Conservation (phyloP, 2,113 vertebrate genomes). For the Ahaetulla prasina region DNA sequence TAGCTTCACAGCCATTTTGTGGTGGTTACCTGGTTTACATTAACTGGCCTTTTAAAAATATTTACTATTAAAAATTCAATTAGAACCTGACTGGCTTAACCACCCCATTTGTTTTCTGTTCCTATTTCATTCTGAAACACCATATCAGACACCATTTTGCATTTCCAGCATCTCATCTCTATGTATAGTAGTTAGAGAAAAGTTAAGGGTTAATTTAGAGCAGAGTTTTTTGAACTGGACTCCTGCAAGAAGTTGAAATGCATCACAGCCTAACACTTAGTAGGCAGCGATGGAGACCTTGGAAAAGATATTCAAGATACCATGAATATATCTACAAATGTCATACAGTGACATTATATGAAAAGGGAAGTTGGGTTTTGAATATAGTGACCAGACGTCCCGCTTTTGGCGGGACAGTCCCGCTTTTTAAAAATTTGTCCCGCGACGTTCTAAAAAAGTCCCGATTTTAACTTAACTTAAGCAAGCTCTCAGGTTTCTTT, state of each 20-base stretch:
- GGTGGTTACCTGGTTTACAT: neutral
- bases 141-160: neutral
- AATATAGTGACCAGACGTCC: too few species aligned
- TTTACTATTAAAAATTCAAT: neutral
- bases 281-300: neutral
- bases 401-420: too few species aligned
- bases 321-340: neutral
- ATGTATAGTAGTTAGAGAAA: neutral
- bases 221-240: neutral
- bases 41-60: neutral
- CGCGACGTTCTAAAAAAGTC: too few species aligned
- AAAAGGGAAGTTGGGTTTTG: neutral
- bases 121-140: neutral
- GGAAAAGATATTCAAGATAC: neutral
- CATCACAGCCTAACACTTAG: neutral
- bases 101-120: neutral
- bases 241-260: neutral
- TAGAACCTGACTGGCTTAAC: neutral
- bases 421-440: too few species aligned
- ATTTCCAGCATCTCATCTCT: neutral
- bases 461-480: too few species aligned
- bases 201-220: neutral
- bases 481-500: too few species aligned
- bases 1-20: neutral
- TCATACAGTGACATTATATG: neutral